Percentiles rank a stretch among this genome's conserved stretches.
These are phyloP conservation scores for Parnassius mnemosyne DNA, from an alignment of 2,888 invertebrate genomes.

Conservation along the genomic window DNA sequence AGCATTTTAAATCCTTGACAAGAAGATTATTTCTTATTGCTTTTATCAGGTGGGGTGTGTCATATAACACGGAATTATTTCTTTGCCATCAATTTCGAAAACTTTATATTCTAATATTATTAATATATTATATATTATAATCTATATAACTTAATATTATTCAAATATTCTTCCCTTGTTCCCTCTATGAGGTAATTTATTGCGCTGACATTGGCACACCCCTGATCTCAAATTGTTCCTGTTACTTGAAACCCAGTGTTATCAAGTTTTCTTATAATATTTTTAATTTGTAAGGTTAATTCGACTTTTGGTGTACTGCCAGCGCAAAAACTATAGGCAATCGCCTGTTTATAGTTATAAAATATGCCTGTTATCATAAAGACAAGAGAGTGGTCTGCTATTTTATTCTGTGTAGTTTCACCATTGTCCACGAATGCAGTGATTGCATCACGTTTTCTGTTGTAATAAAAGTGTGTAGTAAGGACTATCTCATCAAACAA, in stretches of 20 bases:
- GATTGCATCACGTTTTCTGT: neutral
- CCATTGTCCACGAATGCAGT: constrained; percentile 9
- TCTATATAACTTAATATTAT: neutral
- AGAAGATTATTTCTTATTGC: constrained; percentile 31
- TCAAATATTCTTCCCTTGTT: constrained; percentile 24
- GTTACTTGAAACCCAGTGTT: constrained; percentile 25
- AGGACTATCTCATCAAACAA: constrained; percentile 5
- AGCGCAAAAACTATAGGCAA: neutral
- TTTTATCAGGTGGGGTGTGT: constrained; percentile 28
- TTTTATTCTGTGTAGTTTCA: neutral
- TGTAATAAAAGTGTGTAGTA: neutral
- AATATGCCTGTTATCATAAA: constrained; percentile 29
- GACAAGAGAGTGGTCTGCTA: constrained; percentile 29
- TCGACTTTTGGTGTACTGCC: constrained; percentile 23
- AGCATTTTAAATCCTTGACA: constrained; percentile 29
- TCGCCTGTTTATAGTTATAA: constrained; percentile 31
- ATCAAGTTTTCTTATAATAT: constrained; percentile 24
- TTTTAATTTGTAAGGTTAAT: constrained; percentile 19
- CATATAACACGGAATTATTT: constrained; percentile 20
- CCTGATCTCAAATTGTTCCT: constrained; percentile 32
- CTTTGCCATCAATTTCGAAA: constrained; percentile 21
- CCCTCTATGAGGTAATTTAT: constrained; percentile 25
- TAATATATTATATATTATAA: too few relatives aligned
- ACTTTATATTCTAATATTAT: too few relatives aligned
- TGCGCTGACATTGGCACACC: constrained; percentile 27